Base-by-base conservation (phyloP, 2,797 vertebrate species). In the Molossus molossus region DNA sequence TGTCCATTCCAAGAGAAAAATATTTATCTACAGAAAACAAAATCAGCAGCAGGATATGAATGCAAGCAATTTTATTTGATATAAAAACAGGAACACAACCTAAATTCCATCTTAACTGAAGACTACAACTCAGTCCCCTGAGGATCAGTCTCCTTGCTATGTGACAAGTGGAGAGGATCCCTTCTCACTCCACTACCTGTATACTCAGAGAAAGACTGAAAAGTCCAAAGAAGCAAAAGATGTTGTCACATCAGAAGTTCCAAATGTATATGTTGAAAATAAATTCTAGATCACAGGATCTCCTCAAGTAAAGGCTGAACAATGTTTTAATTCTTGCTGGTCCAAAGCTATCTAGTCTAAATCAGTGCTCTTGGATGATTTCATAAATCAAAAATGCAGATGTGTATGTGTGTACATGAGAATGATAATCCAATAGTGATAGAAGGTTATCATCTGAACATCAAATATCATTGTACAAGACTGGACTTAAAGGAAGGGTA, bases 281-380 rank as follows among this genome's bases (percentile, higher is more conserved):
- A 92, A 97, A 83, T 77, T 92, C 82, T 75, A 91, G 57, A 93
- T n/a, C 70, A 90, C 4, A 95, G 48, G 40, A 62, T 80, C 23
- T 85, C 83, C 58, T 92, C 80, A 92, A 91, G n/a, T 82, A 95
- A 94, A 83, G 33, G 9, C 27, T 90, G 45, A 90, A 81, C 11
- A 70, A 11, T 29, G 69, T 90, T 95, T 93, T 60, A 87, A 92
- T 91, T 93, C 23, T 94, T 85, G 40, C 50, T 80, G 37, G 37
- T 67, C 21, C 20, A 94, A 91, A 92, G n/a, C 60, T 55, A 94
- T 69, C 40, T 70, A 72, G 53, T 67, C 53, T 81, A 91, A 92
- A 87, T 69, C 58, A 81, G 57, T 21, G 5, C 29, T 76, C 62
- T 70, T 82, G 17, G 45, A 84, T 92, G 84, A 87, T 33, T 96